Evolutionary conservation across 2,113 vertebrate species (phyloP).

Genomic region (Austrofundulus limnaeus): DNA sequence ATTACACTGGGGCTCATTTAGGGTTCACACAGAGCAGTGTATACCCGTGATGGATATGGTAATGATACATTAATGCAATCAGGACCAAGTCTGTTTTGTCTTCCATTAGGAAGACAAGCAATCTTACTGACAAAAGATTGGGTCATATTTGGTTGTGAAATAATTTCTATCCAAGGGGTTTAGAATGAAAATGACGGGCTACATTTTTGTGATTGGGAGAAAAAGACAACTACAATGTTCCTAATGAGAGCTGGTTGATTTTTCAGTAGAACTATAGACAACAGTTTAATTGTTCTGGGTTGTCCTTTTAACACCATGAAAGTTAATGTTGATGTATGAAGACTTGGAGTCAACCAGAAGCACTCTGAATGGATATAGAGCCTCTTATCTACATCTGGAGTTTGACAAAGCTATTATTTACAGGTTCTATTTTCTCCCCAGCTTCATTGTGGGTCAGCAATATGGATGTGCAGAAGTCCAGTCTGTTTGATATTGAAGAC

Average conservation of each 20-base stretch:
- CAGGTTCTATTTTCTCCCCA: constrained; percentile 22
- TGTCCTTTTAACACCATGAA: constrained; percentile 61
- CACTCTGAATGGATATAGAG: constrained; percentile 23
- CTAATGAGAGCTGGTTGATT: constrained; percentile 38
- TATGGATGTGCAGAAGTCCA: constrained; percentile 5
- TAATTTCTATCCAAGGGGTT: constrained; percentile 55
- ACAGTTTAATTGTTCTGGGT: constrained; percentile 29
- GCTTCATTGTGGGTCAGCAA: constrained; percentile 23
- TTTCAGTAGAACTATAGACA: constrained; percentile 43
- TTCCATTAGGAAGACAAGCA: constrained; percentile 70
- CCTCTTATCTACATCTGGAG: constrained; percentile 59
- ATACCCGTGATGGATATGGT: constrained; percentile 70
- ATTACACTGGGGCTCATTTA: constrained; percentile 65
- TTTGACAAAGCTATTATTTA: constrained; percentile 33
- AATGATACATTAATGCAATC: constrained; percentile 77
- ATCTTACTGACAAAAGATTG: constrained; percentile 68
- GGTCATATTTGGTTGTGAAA: constrained; percentile 64
- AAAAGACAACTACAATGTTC: constrained; percentile 54
- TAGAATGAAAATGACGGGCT: constrained; percentile 18
- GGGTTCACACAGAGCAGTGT: constrained; percentile 69
- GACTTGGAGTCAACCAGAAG: constrained; percentile 30
- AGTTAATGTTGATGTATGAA: constrained; percentile 62
- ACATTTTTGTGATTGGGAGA: constrained; percentile 22
- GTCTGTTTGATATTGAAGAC: not conserved
- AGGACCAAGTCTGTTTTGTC: constrained; percentile 70